A percentile compares a stretch with the other conserved stretches of the same genome.
phyloP scores from a whole-genome alignment of 2,888 invertebrate genomes.

The Troides aeacus region DNA sequence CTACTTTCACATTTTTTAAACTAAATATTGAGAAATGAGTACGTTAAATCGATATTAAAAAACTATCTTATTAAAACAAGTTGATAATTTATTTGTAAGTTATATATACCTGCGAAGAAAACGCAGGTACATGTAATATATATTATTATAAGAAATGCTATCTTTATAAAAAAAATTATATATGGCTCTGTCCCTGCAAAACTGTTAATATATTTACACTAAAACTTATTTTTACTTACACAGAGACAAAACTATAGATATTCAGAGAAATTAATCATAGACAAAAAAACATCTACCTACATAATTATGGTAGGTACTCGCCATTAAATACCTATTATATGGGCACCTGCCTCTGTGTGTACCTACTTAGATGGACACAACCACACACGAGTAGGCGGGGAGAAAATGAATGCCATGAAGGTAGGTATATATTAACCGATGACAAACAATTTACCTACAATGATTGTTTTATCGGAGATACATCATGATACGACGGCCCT shows the following conservation, averaged over 20 bases:
- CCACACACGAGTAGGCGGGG: constrained; percentile 27
- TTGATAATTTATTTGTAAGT: too few relatives aligned
- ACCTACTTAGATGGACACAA: constrained; percentile 19
- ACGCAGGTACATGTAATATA: too few relatives aligned
- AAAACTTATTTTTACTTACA: too few relatives aligned
- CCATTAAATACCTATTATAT: constrained; percentile 25
- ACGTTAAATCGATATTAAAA: background rate
- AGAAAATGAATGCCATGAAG: constrained; percentile 21
- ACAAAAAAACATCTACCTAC: background rate
- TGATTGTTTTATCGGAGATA: constrained; percentile 27
- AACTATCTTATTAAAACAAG: too few relatives aligned
- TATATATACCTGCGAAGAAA: too few relatives aligned
- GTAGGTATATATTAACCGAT: constrained; percentile 21
- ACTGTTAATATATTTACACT: too few relatives aligned
- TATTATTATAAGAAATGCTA: too few relatives aligned
- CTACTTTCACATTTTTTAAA: background rate
- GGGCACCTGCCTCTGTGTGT: constrained; percentile 26
- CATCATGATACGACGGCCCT: constrained; percentile 22
- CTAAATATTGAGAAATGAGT: background rate
- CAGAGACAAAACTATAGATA: background rate
- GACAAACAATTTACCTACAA: constrained; percentile 27
- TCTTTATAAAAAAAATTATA: too few relatives aligned
- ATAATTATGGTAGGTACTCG: constrained; percentile 16
- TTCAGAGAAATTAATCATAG: background rate
- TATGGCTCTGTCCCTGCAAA: too few relatives aligned